Base-by-base conservation (phyloP, 2,797 vertebrate genomes). In the Protonibea diacanthus region DNA sequence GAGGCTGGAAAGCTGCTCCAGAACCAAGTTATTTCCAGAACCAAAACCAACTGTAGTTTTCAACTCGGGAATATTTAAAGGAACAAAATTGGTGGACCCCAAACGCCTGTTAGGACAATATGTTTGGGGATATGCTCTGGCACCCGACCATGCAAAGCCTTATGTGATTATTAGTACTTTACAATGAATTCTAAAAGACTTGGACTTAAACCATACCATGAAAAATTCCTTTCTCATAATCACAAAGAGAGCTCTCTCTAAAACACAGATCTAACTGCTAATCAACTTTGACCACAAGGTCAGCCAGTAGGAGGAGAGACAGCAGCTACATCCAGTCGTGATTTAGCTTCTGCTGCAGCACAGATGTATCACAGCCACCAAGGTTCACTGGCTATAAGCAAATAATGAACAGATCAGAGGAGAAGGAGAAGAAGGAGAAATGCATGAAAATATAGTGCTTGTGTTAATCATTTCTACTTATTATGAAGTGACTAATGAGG, bases 401-500 rank as follows among this genome's bases (percentile, higher is more conserved):
- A 27, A 57, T 57, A 44, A 62, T 29, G 17, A 45, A 77, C 2
- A 4, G 13, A 56, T 44, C 29, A n/a, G 44, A 53, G 20, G 17
- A 49, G 20, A 33, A 49, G 20, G 25, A 10, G 13, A 53, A 64
- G 13, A 64, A 58, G 20, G 11, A 29, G 17, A 67, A 49, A 48
- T 48, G 6, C 21, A 42, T 20, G 15, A 53, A 58, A 75, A 60
- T 15, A 11, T 18, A n/a, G 5, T 45, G 20, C 59, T 62, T 29
- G 1, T 63, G 44, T 68, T 71, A 21, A 74, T 68, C 15, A 48
- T 72, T 71, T 44, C 21, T 40, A 38, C 20, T 65, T 62, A 17
- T 33, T 55, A 33, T 69, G 68, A 80, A 65, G 52, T 76, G 45
- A 21, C 73, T 67, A 49, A 33, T 55, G 72, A 77, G 62, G 10